A percentile compares a stretch with the other conserved stretches of the same genome.
Evolutionary conservation across 2,113 vertebrate genomes (phyloP).

Genomic region (Odontophorus gujanensis): DNA sequence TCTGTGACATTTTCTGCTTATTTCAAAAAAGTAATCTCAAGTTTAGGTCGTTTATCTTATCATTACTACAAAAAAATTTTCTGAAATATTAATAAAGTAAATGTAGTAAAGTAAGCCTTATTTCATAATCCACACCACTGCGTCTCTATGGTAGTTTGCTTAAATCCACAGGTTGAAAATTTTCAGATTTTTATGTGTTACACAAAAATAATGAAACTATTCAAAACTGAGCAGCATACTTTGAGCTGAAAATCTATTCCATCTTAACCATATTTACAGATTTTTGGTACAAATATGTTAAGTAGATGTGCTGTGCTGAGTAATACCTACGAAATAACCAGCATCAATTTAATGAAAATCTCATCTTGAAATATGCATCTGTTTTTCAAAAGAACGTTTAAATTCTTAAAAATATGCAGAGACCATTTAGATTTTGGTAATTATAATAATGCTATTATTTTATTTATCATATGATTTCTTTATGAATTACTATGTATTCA

Average conservation of each 20-base stretch:
- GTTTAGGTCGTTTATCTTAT: not conserved
- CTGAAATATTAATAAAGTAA: not conserved
- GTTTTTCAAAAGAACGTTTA: not conserved
- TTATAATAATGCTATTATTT: constrained; percentile 70
- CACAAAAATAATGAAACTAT: not conserved
- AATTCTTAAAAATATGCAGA: not conserved
- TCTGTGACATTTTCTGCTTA: not conserved
- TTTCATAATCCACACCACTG: not conserved
- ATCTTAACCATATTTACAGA: not conserved
- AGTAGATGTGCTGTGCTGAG: not conserved
- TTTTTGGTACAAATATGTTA: not conserved
- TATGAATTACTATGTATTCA: constrained; percentile 79
- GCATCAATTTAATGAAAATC: not conserved
- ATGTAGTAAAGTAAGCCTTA: not conserved
- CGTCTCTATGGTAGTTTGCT: not conserved
- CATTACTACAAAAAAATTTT: not conserved
- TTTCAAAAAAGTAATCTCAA: not conserved
- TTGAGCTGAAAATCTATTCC: not conserved
- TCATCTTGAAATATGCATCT: not conserved
- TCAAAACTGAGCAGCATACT: not conserved
- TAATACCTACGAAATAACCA: not conserved
- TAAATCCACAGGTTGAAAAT: not conserved
- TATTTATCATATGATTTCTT: constrained; percentile 68
- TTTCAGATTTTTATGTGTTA: not conserved
- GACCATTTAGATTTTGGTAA: constrained; percentile 18